Conservation (phyloP, 1,140 invertebrate species). For the Drosophila ananassae region DNA sequence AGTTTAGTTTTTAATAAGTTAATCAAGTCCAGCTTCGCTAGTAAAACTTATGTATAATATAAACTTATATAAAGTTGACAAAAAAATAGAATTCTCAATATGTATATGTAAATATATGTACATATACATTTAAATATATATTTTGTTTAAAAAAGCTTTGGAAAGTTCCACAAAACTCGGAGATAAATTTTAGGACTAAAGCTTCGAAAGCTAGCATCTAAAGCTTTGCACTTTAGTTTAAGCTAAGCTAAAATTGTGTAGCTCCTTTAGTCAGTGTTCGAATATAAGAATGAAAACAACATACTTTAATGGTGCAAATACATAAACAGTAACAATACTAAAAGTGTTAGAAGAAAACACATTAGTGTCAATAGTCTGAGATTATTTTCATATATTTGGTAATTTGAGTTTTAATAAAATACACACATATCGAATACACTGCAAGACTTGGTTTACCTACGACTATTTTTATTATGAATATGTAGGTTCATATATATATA, state of each 20-base stretch:
- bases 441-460: too few relatives aligned
- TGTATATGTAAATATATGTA: background rate
- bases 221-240: constrained; percentile 13
- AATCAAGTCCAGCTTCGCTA: too few relatives aligned
- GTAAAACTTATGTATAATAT: too few relatives aligned
- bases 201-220: constrained; percentile 4
- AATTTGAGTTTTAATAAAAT: too few relatives aligned
- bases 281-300: constrained; percentile 3
- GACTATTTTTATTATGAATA: too few relatives aligned
- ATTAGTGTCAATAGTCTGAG: too few relatives aligned
- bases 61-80: too few relatives aligned
- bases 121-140: background rate
- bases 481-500: too few relatives aligned
- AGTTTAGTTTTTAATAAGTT: too few relatives aligned
- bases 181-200: background rate
- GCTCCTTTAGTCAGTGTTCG: constrained; percentile 10
- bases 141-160: background rate
- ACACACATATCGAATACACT: too few relatives aligned
- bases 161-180: background rate
- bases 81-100: too few relatives aligned
- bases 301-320: constrained; percentile 11
- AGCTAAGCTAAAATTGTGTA: constrained; percentile 5
- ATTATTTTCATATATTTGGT: too few relatives aligned
- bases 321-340: background rate
- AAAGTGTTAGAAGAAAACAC: background rate